These are phyloP conservation scores for Phaonia tiefii DNA, from an alignment of 2,888 invertebrate genomes.

Conservation along the genomic window DNA sequence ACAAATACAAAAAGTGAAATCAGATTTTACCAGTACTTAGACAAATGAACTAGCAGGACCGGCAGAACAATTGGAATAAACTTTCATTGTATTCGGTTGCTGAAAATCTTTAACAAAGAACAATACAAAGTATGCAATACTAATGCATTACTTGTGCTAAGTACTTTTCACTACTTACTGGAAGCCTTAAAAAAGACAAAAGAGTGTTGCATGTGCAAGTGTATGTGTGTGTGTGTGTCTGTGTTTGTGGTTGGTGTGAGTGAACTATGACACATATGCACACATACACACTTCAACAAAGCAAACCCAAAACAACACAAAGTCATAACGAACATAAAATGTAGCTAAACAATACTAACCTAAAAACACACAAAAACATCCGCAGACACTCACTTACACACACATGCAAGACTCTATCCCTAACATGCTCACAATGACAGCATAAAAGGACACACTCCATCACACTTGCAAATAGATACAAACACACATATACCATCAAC, in stretches of 20 bases:
- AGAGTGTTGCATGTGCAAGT: neutral
- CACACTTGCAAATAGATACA: too few species aligned
- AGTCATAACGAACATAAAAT: constrained; percentile 45
- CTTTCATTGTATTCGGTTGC: neutral
- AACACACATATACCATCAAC: neutral
- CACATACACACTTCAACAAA: too few species aligned
- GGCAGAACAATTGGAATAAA: too few species aligned
- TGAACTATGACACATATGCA: neutral
- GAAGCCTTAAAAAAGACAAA: neutral
- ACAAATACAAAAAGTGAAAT: too few species aligned
- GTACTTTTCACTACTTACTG: constrained; percentile 22
- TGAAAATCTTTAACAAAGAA: constrained; percentile 26
- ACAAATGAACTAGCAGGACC: too few species aligned
- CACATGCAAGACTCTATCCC: neutral
- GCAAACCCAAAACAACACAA: neutral
- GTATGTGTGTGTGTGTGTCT: too few species aligned
- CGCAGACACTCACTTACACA: constrained; percentile 9
- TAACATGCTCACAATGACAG: neutral
- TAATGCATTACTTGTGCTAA: constrained; percentile 32
- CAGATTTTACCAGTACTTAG: too few species aligned
- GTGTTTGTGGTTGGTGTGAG: neutral
- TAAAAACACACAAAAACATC: constrained; percentile 57
- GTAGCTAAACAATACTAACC: constrained; percentile 59
- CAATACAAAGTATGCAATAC: constrained; percentile 17
- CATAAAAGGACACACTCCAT: constrained; percentile 24